A percentile compares a stretch with the other conserved stretches of the same genome.
Evolutionary conservation across 2,797 vertebrate species (phyloP).

Genomic region (Mus minutoides): DNA sequence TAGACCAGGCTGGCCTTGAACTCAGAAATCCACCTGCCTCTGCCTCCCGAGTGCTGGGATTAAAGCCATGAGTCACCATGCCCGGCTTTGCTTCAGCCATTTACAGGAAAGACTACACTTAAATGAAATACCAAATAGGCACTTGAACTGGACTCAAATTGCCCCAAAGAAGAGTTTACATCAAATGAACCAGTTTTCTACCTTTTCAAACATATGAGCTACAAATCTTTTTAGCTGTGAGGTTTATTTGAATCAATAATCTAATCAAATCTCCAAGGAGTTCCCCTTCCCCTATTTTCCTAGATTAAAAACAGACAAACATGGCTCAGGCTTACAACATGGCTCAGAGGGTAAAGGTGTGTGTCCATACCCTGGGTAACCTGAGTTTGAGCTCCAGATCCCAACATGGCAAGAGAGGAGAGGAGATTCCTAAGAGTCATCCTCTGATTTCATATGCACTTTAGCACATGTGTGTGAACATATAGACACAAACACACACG

Average conservation of each 20-base stretch:
- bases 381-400: not conserved
- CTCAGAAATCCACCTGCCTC: too few species aligned
- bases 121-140: conserved; percentile 71
- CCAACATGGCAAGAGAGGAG: not conserved
- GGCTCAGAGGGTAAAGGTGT: not conserved
- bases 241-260: conserved; percentile 12
- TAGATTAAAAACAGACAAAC: not conserved
- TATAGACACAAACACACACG: too few species aligned
- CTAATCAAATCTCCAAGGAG: not conserved
- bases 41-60: too few species aligned
- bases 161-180: conserved; percentile 14
- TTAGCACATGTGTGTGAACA: too few species aligned
- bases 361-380: not conserved
- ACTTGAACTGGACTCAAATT: conserved; percentile 72
- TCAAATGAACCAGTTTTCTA: conserved; percentile 66
- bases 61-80: too few species aligned
- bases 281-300: not conserved
- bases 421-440: not conserved
- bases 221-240: conserved; percentile 18
- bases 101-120: conserved; percentile 74
- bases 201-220: not conserved
- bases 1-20: too few species aligned
- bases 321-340: not conserved
- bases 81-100: conserved; percentile 77
- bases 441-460: not conserved